A percentile compares a stretch with the other conserved stretches of the same genome.
Conservation (phyloP, 1,140 invertebrate species). For the Lordiphosa stackelbergi region DNA sequence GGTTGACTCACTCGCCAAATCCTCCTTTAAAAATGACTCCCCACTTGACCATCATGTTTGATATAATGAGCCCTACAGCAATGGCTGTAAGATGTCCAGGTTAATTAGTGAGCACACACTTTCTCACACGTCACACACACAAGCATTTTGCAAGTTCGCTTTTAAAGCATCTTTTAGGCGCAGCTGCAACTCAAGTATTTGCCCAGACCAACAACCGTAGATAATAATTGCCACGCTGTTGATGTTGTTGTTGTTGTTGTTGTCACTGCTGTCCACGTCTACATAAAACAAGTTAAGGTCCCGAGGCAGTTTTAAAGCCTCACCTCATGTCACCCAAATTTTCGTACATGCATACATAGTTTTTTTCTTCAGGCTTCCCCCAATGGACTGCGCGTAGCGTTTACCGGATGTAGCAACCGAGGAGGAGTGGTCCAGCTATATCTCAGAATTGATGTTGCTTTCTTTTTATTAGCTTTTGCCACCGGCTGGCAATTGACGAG, state of each 20-base stretch:
- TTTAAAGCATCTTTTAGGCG: constrained; percentile 66
- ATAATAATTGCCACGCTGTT: constrained; percentile 57
- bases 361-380: constrained; percentile 16
- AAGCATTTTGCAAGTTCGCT: constrained; percentile 21
- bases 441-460: constrained; percentile 47
- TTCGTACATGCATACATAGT: constrained; percentile 17
- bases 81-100: constrained; percentile 27
- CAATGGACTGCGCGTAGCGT: constrained; percentile 48
- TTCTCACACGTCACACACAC: constrained; percentile 9
- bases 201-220: constrained; percentile 22
- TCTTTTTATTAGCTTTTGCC: constrained; percentile 63
- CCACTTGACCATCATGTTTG: constrained; percentile 43
- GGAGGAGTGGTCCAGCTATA: constrained; percentile 13
- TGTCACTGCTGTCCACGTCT: constrained; percentile 49
- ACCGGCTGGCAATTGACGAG: constrained; percentile 48
- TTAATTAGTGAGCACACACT: constrained; percentile 42
- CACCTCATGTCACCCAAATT: constrained; percentile 30
- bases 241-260: constrained; percentile 17
- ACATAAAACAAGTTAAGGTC: constrained; percentile 64
- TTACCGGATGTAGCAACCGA: constrained; percentile 51
- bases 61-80: constrained; percentile 43
- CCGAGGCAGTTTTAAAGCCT: constrained; percentile 64
- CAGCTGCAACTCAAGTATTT: constrained; percentile 66
- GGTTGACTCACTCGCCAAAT: constrained; percentile 5
- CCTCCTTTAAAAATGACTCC: constrained; percentile 31